phyloP scores from a whole-genome alignment of 1,140 invertebrate species.

The Bombus waltoni region DNA sequence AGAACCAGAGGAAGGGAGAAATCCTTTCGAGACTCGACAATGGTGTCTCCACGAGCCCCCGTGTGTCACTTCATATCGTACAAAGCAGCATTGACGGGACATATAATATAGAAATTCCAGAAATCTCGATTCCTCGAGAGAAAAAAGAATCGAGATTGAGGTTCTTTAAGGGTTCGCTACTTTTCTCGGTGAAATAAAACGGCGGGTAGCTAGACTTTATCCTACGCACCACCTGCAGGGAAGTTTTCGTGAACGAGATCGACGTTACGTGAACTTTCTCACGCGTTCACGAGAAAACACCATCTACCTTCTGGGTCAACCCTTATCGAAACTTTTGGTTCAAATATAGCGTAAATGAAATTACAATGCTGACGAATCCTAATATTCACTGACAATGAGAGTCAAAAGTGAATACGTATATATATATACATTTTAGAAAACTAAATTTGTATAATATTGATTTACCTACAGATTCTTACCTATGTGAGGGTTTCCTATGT shows the following conservation, averaged over 20 bases:
- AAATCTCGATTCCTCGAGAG: conserved; percentile 68
- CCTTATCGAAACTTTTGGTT: background rate
- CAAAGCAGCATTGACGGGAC: conserved; percentile 56
- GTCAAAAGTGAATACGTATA: no score
- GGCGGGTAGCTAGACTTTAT: conserved; percentile 51
- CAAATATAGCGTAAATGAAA: background rate
- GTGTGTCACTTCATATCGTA: conserved; percentile 62
- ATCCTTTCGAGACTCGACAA: conserved; percentile 66
- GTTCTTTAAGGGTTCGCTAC: conserved; percentile 65
- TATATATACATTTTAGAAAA: no score
- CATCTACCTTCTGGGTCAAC: conserved; percentile 34
- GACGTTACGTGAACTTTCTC: conserved; percentile 70
- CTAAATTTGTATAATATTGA: no score
- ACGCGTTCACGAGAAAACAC: conserved; percentile 52
- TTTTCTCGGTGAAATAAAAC: conserved; percentile 59
- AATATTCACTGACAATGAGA: background rate
- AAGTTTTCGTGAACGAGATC: conserved; percentile 48
- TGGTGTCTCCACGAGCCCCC: conserved; percentile 27
- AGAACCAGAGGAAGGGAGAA: conserved; percentile 40
- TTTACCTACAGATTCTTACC: no score
- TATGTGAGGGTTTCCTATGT: no score
- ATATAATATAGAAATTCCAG: conserved; percentile 71
- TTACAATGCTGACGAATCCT: background rate
- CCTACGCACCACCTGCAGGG: conserved; percentile 39
- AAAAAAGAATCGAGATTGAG: conserved; percentile 57